These are phyloP conservation scores for Pelodytes ibericus DNA, from an alignment of 2,797 vertebrate species.

Conservation along the genomic window DNA sequence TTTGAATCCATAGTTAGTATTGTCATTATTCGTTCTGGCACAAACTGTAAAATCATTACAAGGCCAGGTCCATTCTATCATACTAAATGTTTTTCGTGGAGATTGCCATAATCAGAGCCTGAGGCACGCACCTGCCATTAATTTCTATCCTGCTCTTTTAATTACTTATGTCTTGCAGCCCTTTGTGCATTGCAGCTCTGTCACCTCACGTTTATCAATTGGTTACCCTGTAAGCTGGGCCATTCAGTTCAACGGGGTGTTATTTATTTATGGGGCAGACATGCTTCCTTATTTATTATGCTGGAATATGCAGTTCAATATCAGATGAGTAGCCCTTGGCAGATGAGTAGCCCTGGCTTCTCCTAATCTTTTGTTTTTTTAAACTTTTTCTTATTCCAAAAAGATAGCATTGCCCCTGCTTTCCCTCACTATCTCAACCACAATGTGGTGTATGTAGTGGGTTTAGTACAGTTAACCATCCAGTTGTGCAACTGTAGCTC, in stretches of 20 bases:
- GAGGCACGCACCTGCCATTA: background rate
- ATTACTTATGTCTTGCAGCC: constrained; percentile 7
- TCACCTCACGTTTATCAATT: constrained; percentile 8
- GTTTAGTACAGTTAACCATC: no score
- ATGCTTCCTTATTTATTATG: background rate
- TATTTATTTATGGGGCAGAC: background rate
- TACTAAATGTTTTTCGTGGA: background rate
- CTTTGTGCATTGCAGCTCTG: background rate
- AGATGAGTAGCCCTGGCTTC: background rate
- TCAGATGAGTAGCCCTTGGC: no score
- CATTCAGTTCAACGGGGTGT: background rate
- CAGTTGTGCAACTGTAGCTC: no score
- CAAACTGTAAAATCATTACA: no score
- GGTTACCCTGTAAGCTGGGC: background rate
- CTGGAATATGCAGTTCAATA: background rate
- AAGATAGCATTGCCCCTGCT: no score
- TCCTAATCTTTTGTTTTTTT: no score
- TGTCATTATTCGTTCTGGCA: no score
- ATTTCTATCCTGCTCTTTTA: constrained; percentile 7
- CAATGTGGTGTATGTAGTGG: no score
- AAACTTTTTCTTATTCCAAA: no score
- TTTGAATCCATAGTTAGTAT: no score
- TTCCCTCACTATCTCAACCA: no score
- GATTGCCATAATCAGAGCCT: background rate
- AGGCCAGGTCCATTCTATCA: constrained; percentile 4